A percentile compares a stretch with the other conserved stretches of the same genome.
Conservation (phyloP, 2,888 invertebrate species). For the Lycocerus yunnanus region DNA sequence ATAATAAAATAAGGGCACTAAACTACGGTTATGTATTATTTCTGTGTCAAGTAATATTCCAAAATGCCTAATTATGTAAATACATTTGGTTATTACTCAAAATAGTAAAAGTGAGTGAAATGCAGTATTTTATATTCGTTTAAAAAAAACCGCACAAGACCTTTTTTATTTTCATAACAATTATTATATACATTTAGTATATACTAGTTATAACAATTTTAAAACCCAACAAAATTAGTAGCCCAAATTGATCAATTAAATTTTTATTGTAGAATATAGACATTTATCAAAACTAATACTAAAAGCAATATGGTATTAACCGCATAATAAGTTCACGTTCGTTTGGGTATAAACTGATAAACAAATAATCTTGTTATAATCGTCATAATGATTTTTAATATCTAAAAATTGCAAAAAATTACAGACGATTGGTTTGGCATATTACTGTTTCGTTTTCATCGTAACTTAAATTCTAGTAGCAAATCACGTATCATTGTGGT, state of each 20-base stretch:
- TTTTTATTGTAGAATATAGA: not conserved
- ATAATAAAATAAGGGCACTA: too few relatives aligned
- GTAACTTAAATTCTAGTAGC: not conserved
- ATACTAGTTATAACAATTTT: too few relatives aligned
- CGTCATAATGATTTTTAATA: slow-evolving; percentile 11
- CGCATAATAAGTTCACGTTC: slow-evolving; percentile 40
- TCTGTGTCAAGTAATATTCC: too few relatives aligned
- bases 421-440: not conserved
- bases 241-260: not conserved
- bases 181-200: too few relatives aligned
- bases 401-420: not conserved
- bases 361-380: slow-evolving; percentile 41
- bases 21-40: too few relatives aligned
- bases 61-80: too few relatives aligned
- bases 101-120: too few relatives aligned
- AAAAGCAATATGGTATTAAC: slow-evolving; percentile 16
- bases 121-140: too few relatives aligned
- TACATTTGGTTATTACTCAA: too few relatives aligned
- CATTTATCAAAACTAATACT: slow-evolving; percentile 1
- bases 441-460: not conserved
- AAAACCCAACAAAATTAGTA: too few relatives aligned
- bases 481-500: not conserved
- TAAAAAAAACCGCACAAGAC: too few relatives aligned
- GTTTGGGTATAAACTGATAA: slow-evolving; percentile 32
- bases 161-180: too few relatives aligned